These are phyloP conservation scores for Tenthredo scrophulariae DNA, from an alignment of 2,888 invertebrate genomes.

Conservation along the genomic window DNA sequence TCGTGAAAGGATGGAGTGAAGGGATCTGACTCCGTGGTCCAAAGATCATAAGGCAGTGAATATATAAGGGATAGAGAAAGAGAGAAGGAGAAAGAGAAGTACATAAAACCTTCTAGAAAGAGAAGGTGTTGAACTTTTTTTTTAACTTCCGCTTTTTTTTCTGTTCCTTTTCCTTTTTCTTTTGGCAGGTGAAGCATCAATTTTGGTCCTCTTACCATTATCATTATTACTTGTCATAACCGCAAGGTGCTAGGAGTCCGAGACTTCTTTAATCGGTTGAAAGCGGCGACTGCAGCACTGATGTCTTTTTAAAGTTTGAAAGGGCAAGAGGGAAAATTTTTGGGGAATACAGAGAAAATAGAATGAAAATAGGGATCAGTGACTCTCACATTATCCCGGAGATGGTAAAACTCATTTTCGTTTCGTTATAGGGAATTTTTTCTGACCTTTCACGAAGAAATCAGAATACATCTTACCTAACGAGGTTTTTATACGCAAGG, in stretches of 20 bases:
- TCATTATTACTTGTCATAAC: constrained; percentile 39
- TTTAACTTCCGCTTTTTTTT: neutral
- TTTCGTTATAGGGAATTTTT: neutral
- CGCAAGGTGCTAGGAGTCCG: constrained; percentile 23
- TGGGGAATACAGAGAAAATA: neutral
- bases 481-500: too few species aligned
- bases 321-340: neutral
- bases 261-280: constrained; percentile 19
- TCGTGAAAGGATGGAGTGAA: constrained; percentile 11
- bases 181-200: constrained; percentile 39
- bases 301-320: constrained; percentile 30
- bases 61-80: neutral
- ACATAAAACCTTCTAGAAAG: neutral
- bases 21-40: constrained; percentile 46
- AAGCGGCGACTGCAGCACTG: neutral
- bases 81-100: neutral
- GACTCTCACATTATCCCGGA: neutral
- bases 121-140: constrained; percentile 25
- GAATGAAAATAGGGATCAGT: neutral
- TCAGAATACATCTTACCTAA: too few species aligned
- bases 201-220: constrained; percentile 25
- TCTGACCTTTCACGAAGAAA: neutral
- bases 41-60: neutral
- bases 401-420: neutral
- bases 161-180: neutral